Base-by-base conservation (phyloP, 2,797 vertebrate species). In the Bufotes viridis region DNA sequence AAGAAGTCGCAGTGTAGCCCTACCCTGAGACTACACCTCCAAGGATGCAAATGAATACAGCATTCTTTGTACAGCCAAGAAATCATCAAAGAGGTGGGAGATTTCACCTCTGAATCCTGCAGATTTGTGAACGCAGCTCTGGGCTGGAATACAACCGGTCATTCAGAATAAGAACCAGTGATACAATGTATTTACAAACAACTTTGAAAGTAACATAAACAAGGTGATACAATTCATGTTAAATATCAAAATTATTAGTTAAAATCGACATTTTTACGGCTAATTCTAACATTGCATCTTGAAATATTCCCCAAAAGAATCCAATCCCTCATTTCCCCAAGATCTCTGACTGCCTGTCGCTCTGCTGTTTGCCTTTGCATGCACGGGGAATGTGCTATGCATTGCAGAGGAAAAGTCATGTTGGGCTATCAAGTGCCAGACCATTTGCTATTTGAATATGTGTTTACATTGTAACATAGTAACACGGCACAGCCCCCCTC, bases 391-490 rank as follows among this genome's bases (percentile, higher is more conserved):
- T 86, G 84, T 86, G 88, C 80, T 83, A 89, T 86, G 84, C 79
- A 76, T 89, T 79, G 79, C 88, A 86, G 80, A 74, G 83, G 74
- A 57, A 69, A 75, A 76, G 63, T 82, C 79, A 85, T n/a, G 60
- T 67, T 83, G 84, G 74, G 80, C 88, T 86, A 78, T 86, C 88
- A 83, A 86, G 84, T 86, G 78, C 88, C 84, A 89, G 88, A 86
- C 72, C 88, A 89, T 85, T 89, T 89, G 88, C 88, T 89, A 83
- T 89, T 89, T 86, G 29, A 86, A 85, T 86, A 76, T 83, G 80
- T 89, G 88, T 89, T 89, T 89, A 89, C 79, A 72, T 78, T 89
- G 88, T 89, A 89, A 83, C 84, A 79, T 89, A 65, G 88, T 89
- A 89, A 89, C 88, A 60, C 70, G 24, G 84, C 26, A n/a, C 60